Evolutionary conservation across 2,797 vertebrate genomes (phyloP), one percentile per base, ranked within the genome.

Genomic region (Phrynocephalus forsythii): DNA sequence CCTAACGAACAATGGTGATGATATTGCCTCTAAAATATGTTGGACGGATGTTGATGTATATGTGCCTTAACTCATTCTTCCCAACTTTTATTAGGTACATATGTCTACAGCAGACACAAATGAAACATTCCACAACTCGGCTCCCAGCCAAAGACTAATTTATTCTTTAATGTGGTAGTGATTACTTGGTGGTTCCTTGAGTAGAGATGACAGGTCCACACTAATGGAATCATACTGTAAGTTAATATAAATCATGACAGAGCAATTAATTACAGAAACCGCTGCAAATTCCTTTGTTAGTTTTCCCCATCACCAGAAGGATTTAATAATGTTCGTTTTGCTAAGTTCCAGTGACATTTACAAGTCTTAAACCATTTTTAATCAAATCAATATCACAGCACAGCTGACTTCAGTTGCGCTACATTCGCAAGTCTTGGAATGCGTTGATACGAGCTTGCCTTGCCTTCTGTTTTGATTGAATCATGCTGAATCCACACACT

Each of bases 171-270:
- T 97, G 96, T 97, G 96, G 95, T 96, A 94, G 96, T 96, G 97
- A 97, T 97, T 97, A 97, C 96, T 96, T 95, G 96, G 96, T 96
- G 96, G 95, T 96, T 97, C 95, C 96, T 97, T 95, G 96, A 96
- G 96, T 96, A 94, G 96, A 96, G 97, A 97, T 97, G 97, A 97
- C 97, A 97, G 96, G 94, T 96, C 96, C 95, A 92, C 96, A 96
- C 97, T 97, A 97, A 97, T 97, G 96, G 97, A 97, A 96, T 97
- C 96, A 96, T 97, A 97, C 96, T 97, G 96, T 96, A 97, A 97
- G 96, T 97, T 97, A 97, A 97, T 97, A 97, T 97, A 97, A 97
- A 97, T 96, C 97, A 97, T 97, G 97, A 97, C 97, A 97, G 97
- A 96, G 96, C 97, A 97, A 97, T 97, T 97, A 97, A 97, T 97